These are phyloP conservation scores for Spisula subtruncata DNA, from an alignment of 2,888 invertebrate species.

Conservation along the genomic window DNA sequence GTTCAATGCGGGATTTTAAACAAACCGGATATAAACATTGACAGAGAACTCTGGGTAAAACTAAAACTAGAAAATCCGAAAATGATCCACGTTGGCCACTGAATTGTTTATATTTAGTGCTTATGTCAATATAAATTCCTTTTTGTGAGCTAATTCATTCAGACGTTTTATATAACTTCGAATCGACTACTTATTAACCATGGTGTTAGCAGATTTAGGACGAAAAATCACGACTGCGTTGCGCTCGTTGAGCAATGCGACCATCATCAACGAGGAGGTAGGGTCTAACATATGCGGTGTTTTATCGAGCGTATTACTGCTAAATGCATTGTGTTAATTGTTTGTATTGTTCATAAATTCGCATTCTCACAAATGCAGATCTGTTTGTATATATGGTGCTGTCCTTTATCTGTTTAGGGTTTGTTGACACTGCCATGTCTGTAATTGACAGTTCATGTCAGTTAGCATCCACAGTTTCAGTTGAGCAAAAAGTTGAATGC, in stretches of 20 bases:
- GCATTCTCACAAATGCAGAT: too few species aligned
- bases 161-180: background rate
- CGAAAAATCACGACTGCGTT: constrained; percentile 99
- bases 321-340: too few species aligned
- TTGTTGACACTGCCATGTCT: too few species aligned
- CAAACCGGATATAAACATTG: constrained; percentile 23
- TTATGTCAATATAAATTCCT: constrained; percentile 12
- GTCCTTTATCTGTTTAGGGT: too few species aligned
- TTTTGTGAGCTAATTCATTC: background rate
- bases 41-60: background rate
- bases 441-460: too few species aligned
- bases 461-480: too few species aligned
- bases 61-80: background rate
- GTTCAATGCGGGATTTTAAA: background rate
- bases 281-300: background rate
- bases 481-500: too few species aligned
- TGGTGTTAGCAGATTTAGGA: constrained; percentile 99
- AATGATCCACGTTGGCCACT: constrained; percentile 6
- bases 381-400: too few species aligned
- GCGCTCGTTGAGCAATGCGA: constrained; percentile 98
- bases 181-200: constrained; percentile 88
- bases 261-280: constrained; percentile 99
- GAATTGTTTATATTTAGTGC: constrained; percentile 1
- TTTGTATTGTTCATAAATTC: too few species aligned
- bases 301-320: background rate